Evolutionary conservation across 2,888 invertebrate genomes (phyloP).

Genomic region (Folsomia candida): DNA sequence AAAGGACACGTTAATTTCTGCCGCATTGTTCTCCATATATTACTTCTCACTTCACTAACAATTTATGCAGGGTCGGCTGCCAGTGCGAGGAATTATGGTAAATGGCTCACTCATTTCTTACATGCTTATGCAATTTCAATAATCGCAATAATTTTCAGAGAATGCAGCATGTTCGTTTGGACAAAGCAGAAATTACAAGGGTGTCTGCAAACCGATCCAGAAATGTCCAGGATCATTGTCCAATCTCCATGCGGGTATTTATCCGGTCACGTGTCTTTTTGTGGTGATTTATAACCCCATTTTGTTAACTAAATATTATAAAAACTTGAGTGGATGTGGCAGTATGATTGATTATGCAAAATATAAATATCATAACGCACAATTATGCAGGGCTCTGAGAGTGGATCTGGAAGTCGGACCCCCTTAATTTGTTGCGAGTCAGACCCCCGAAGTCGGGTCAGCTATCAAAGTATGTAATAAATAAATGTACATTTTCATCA

Average conservation of each 20-base stretch:
- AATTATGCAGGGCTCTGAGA: no score
- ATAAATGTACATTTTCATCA: background rate
- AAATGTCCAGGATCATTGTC: background rate
- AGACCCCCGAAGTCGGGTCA: background rate
- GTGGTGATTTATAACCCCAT: background rate
- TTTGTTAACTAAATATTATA: background rate
- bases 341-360: background rate
- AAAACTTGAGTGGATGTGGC: no score
- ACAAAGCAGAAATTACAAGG: background rate
- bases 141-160: no score
- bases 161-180: background rate
- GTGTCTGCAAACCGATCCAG: background rate
- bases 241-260: background rate
- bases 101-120: no score
- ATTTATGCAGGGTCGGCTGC: no score
- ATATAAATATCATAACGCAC: no score
- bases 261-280: background rate
- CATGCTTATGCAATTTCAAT: no score
- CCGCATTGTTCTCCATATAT: no score
- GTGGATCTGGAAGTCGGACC: background rate
- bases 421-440: background rate
- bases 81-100: no score
- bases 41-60: no score
- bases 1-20: no score
- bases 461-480: constrained; percentile 1